Evolutionary conservation across 2,888 invertebrate species (phyloP), one percentile per base, ranked within the genome.

Genomic region (Lochmaea capreae): DNA sequence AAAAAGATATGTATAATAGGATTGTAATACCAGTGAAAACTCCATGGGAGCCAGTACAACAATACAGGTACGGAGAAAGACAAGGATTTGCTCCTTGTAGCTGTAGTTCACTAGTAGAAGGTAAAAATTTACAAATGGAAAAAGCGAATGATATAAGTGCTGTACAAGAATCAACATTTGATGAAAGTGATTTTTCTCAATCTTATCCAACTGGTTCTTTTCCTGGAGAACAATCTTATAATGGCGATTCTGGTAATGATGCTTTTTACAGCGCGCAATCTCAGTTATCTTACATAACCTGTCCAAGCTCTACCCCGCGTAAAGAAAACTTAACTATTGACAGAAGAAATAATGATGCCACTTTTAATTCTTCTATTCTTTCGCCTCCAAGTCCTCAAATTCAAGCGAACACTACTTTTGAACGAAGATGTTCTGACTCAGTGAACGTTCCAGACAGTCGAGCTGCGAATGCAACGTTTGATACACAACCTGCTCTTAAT

Each of bases 21-120:
- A 59, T 59, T 33, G 26, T 26, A 26, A 14, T 59, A 14, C 59
- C 59, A 33, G 33, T 59, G 1, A 59, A n/a, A 33, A 59, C 59
- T 5, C 59, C 59, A 26, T 59, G 59, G 59, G 8, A 11, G 4
- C 14, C 12, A 12, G 33, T 59, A 14, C 59, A 26, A 26, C 22
- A 59, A 10, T 14, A 59, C n/a, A 12, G 33, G 6, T 26, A 10
- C 14, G 12, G 11, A 1, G 12, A 26, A 14, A 59, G 59, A 59
- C 33, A 59, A n/a, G 59, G 59, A 59, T 59, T 59, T 26, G 59
- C 33, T 59, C 59, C 59, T 8, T 33, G 59, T 12, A 33, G 26
- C 9, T 33, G 26, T 12, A 59, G 59, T n/a, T 59, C 59, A 5
- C 12, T 59, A 8, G 26, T 59, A 14, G 59, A 59, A 59, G 59